phyloP scores from a whole-genome alignment of 2,797 vertebrate species.

The Oreochromis grahami region DNA sequence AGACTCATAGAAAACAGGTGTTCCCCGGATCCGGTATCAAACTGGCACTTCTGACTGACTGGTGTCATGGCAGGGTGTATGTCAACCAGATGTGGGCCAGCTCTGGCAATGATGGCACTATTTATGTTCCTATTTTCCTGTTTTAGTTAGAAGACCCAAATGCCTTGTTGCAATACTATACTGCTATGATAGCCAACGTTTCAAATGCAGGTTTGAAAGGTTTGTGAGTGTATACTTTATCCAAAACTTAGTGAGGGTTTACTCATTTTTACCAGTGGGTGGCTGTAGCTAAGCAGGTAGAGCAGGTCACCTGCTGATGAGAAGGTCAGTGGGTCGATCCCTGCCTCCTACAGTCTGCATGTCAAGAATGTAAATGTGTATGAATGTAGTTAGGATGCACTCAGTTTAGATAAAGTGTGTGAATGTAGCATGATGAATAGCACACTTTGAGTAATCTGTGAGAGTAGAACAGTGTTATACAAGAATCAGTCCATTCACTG shows the following conservation, averaged over 20 bases:
- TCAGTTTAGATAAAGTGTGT: accelerated
- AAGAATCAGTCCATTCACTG: neutral
- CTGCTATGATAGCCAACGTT: accelerated
- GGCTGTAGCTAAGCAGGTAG: neutral
- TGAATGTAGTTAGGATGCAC: neutral
- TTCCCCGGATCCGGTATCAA: too few species aligned
- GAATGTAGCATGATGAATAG: neutral
- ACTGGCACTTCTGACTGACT: too few species aligned
- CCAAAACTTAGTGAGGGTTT: neutral
- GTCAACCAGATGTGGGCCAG: too few species aligned
- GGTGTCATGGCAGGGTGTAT: too few species aligned
- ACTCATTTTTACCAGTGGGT: neutral
- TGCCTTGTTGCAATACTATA: neutral
- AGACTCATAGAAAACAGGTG: too few species aligned
- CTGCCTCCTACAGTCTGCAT: neutral
- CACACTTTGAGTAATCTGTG: neutral
- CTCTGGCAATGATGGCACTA: too few species aligned
- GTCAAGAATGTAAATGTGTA: neutral
- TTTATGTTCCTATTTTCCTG: accelerated
- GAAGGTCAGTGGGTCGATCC: neutral
- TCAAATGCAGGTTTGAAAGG: neutral
- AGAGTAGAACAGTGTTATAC: neutral
- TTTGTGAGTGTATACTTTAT: neutral
- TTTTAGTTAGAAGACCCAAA: neutral
- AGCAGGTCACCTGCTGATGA: accelerated